Evolutionary conservation across 1,140 invertebrate species (phyloP), one percentile per base, ranked within the genome.

Genomic region (Drosophila suzukii): DNA sequence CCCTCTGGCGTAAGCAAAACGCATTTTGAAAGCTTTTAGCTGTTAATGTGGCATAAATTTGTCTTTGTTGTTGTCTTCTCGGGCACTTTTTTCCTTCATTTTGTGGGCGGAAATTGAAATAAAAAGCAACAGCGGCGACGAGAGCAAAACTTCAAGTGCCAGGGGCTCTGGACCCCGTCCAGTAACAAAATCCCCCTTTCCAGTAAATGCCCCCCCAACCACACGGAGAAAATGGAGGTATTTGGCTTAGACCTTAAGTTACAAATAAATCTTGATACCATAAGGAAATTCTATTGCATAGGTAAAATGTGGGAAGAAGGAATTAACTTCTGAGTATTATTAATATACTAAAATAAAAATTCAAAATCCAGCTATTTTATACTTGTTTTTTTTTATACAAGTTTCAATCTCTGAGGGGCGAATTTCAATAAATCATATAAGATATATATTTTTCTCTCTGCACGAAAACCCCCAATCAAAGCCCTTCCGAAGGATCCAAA

Each of bases 1-100:
- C 47, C 73, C 74, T 68, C 24, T 77, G 80, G 84, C 79, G 62
- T 78, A 88, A 55, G 78, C 59, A 59, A 83, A 86, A 86, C 83
- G 83, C 83, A 88, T 88, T 88, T 88, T 88, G 83, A 88, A 88
- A 88, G 83, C 83, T 88, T 88, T 89, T 88, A 88, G 83, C 83
- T 88, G 83, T 88, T 88, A 88, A 88, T 88, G 83, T 88, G 83
- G 83, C 83, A 88, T 88, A 88, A 88, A 88, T 89, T 86, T 88
- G 83, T 86, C 83, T 86, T 73, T 88, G 79, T 88, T 86, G 82
- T 72, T 79, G 63, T 74, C 58, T 63, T 43, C 17, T 74, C 43
- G 47, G 27, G 43, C 27, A 24, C 30, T 36, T 34, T 54, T 66
- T 17, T 17, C 53, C 46, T 66, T 46, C 58, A 47, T 67, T 79